These are phyloP conservation scores for Actias luna DNA, from an alignment of 2,888 invertebrate genomes.

Conservation along the genomic window DNA sequence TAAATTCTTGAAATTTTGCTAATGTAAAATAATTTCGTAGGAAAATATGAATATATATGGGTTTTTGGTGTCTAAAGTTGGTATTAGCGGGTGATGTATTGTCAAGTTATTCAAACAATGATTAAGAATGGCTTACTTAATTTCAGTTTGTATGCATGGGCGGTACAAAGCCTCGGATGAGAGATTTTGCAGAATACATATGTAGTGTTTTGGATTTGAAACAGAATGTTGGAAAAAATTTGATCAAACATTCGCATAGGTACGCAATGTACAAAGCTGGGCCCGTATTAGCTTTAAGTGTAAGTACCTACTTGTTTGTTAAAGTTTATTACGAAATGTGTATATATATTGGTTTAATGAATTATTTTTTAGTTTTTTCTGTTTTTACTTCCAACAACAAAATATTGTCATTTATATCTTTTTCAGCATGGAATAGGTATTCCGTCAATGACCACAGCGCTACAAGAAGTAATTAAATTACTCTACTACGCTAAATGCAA, in stretches of 20 bases:
- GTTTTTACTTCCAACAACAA: no score
- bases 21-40: no score
- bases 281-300: conserved; percentile 83
- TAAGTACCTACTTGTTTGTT: conserved; percentile 51
- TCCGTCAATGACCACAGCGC: conserved; percentile 86
- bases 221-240: conserved; percentile 67
- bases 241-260: conserved; percentile 81
- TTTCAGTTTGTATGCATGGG: conserved; percentile 87
- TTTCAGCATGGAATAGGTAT: conserved; percentile 88
- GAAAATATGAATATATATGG: no score
- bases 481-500: conserved; percentile 84
- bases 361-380: no score
- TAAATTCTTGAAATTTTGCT: no score
- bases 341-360: no score
- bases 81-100: no score
- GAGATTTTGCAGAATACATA: conserved; percentile 82
- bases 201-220: conserved; percentile 68
- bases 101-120: no score
- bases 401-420: conserved; percentile 13
- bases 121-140: no score
- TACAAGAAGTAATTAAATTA: conserved; percentile 87
- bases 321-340: neutral
- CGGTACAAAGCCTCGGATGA: conserved; percentile 85
- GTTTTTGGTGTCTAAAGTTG: no score
- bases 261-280: conserved; percentile 87